Conservation (phyloP, 2,797 vertebrate species). For the Octomys mimax region DNA sequence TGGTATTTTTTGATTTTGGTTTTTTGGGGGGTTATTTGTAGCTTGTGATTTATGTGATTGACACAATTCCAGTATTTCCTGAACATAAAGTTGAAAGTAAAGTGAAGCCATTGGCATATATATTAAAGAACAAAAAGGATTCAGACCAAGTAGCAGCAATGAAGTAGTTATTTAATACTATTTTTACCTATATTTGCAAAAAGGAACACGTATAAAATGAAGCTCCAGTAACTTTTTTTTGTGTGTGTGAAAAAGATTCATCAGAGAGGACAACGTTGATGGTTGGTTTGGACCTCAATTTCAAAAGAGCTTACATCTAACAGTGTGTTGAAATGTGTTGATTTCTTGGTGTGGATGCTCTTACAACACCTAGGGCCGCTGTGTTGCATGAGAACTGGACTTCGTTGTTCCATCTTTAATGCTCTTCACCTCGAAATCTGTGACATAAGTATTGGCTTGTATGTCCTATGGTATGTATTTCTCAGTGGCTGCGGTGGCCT, state of each 20-base stretch:
- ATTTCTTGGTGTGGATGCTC: background rate
- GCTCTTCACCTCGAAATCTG: background rate
- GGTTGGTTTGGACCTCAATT: background rate
- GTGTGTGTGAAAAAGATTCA: background rate
- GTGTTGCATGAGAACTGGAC: background rate
- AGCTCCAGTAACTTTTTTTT: background rate
- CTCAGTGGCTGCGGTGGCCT: background rate
- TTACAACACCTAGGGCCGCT: background rate
- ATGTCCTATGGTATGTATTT: background rate
- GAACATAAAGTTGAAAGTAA: background rate
- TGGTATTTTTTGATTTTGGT: background rate
- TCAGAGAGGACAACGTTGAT: background rate
- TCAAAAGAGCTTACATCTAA: background rate
- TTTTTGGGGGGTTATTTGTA: background rate
- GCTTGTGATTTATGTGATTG: conserved; percentile 18
- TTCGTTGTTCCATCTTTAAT: background rate
- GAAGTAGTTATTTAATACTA: background rate
- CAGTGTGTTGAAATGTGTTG: background rate
- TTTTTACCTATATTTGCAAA: conserved; percentile 6
- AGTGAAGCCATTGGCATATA: background rate
- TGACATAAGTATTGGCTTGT: background rate
- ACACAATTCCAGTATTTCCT: conserved; percentile 33
- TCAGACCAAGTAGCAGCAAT: background rate
- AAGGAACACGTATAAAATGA: conserved; percentile 44
- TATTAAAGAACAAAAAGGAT: background rate